Percentiles rank a stretch among this genome's conserved stretches.
phyloP scores from a whole-genome alignment of 2,888 invertebrate species.

The Watsonalla cultraria region DNA sequence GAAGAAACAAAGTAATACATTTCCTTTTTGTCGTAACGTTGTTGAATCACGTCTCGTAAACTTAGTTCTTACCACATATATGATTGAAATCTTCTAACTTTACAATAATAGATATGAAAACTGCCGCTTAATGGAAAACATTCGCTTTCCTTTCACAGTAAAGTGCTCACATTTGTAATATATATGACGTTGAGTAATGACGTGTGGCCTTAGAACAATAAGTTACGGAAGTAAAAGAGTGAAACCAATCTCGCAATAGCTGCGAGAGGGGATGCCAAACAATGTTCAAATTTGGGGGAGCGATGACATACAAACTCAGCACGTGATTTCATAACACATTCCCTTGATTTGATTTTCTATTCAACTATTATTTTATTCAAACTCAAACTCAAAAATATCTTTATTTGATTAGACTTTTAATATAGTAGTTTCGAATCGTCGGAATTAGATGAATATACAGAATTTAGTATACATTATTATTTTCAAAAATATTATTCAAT shows the following conservation, averaged over 20 bases:
- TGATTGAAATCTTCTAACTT: slow-evolving; percentile 3
- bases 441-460: too few relatives aligned
- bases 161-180: slow-evolving; percentile 56
- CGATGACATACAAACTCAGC: slow-evolving; percentile 28
- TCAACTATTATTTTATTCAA: not conserved
- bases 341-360: not conserved
- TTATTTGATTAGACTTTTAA: not conserved
- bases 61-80: not conserved
- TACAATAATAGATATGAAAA: slow-evolving; percentile 25
- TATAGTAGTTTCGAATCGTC: too few relatives aligned
- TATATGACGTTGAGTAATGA: slow-evolving; percentile 71
- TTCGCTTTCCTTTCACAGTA: slow-evolving; percentile 41
- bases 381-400: too few relatives aligned
- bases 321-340: not conserved
- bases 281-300: slow-evolving; percentile 32
- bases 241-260: slow-evolving; percentile 66
- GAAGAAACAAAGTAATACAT: not conserved
- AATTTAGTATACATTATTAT: too few relatives aligned
- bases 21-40: not conserved
- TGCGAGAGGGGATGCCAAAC: slow-evolving; percentile 41
- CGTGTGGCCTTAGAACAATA: slow-evolving; percentile 68
- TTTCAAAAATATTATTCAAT: too few relatives aligned
- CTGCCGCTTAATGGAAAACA: slow-evolving; percentile 56
- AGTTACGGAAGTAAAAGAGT: slow-evolving; percentile 62
- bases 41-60: not conserved